These are phyloP conservation scores for Hemicordylus capensis DNA, from an alignment of 2,113 vertebrate genomes.

Conservation along the genomic window DNA sequence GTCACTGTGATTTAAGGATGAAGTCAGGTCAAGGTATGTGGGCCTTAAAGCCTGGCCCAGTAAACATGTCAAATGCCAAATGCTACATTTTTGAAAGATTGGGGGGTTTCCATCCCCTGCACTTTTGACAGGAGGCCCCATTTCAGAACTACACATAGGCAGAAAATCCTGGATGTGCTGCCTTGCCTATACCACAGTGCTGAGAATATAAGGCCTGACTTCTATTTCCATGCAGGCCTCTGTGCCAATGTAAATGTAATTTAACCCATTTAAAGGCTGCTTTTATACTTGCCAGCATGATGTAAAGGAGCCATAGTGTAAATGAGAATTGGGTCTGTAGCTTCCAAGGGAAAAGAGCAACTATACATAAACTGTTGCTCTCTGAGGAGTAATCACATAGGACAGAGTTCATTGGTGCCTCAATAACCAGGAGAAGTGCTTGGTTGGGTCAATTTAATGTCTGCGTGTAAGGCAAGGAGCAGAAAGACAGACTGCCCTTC, in stretches of 20 bases:
- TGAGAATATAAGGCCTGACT: constrained; percentile 42
- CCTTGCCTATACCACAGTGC: constrained; percentile 4
- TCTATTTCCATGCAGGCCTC: constrained; percentile 28
- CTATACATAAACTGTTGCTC: constrained; percentile 4
- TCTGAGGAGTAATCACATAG: constrained; percentile 9
- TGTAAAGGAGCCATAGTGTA: not conserved
- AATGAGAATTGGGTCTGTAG: constrained; percentile 28
- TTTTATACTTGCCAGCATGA: constrained; percentile 29
- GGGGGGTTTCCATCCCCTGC: constrained; percentile 16
- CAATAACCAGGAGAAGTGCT: not conserved
- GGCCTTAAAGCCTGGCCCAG: constrained; percentile 29
- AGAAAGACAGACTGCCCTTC: not conserved
- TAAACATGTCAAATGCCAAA: not conserved
- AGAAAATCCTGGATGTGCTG: constrained; percentile 39
- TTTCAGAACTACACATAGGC: constrained; percentile 42
- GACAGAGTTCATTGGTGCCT: rapidly evolving
- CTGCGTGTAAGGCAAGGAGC: not conserved
- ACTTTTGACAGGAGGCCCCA: constrained; percentile 7
- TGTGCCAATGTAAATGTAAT: constrained; percentile 51
- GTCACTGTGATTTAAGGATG: constrained; percentile 49
- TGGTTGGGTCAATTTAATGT: constrained; percentile 2
- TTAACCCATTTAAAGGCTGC: constrained; percentile 22
- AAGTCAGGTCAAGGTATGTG: constrained; percentile 45
- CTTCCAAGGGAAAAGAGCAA: constrained; percentile 10
- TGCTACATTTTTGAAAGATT: constrained; percentile 30